Evolutionary conservation across 1,140 invertebrate genomes (phyloP).

Genomic region (Drosophila biarmipes): DNA sequence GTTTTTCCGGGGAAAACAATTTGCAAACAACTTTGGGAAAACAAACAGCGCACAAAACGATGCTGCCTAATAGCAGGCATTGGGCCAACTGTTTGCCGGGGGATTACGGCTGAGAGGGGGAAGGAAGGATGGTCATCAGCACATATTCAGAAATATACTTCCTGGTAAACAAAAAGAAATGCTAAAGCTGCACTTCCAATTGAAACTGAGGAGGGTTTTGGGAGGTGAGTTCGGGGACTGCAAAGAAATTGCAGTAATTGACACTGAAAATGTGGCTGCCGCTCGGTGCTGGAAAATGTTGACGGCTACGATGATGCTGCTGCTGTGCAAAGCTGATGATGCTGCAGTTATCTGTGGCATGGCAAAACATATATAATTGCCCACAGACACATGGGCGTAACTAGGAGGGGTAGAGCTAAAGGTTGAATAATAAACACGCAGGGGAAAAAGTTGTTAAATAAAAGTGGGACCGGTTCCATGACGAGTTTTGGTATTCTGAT

Average conservation of each 20-base stretch:
- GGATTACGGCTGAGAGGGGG: constrained; percentile 4
- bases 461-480: not conserved
- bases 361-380: constrained; percentile 58
- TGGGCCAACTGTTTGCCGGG: constrained; percentile 20
- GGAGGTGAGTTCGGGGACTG: not conserved
- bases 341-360: constrained; percentile 42
- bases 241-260: constrained; percentile 66
- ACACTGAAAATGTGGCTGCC: constrained; percentile 65
- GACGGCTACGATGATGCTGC: constrained; percentile 28
- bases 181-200: constrained; percentile 22
- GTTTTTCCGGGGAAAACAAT: constrained; percentile 63
- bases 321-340: constrained; percentile 50
- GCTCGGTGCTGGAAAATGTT: constrained; percentile 19
- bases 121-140: constrained; percentile 8
- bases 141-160: constrained; percentile 48
- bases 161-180: constrained; percentile 56
- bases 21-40: constrained; percentile 61
- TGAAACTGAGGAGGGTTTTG: constrained; percentile 18
- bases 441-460: not conserved
- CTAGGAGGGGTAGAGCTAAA: not conserved
- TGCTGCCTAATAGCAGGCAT: constrained; percentile 37
- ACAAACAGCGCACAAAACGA: constrained; percentile 39
- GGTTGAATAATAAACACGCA: not conserved
- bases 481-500: no score
- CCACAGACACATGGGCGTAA: not conserved